Conservation (phyloP, 2,888 invertebrate genomes). For the Philereme vetulata region DNA sequence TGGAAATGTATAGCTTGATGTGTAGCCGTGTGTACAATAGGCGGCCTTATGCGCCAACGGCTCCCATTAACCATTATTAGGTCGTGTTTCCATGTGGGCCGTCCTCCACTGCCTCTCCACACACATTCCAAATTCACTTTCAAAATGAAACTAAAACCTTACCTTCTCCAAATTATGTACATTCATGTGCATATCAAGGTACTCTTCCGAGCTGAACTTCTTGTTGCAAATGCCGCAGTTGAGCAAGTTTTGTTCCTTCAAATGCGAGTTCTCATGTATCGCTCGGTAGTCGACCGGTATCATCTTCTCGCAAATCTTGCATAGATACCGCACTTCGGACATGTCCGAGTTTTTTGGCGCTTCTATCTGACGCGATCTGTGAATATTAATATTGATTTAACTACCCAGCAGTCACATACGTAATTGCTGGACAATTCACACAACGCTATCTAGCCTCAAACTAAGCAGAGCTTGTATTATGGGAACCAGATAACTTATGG, state of each 20-base stretch:
- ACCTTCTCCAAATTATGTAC: slow-evolving; percentile 86
- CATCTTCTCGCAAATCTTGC: slow-evolving; percentile 79
- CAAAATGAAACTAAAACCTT: slow-evolving; percentile 13
- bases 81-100: too few relatives aligned
- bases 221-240: slow-evolving; percentile 89
- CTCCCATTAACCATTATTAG: too few relatives aligned
- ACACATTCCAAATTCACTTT: too few relatives aligned
- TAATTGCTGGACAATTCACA: too few relatives aligned
- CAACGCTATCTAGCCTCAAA: too few relatives aligned
- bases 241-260: slow-evolving; percentile 77
- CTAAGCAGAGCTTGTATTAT: too few relatives aligned
- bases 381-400: not conserved
- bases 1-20: too few relatives aligned
- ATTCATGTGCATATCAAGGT: slow-evolving; percentile 89
- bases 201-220: slow-evolving; percentile 86
- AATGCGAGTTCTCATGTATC: slow-evolving; percentile 88
- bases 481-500: too few relatives aligned
- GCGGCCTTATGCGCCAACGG: too few relatives aligned
- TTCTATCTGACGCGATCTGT: slow-evolving; percentile 68
- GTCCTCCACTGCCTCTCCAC: too few relatives aligned
- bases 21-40: too few relatives aligned
- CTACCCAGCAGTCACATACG: too few relatives aligned
- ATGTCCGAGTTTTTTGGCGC: slow-evolving; percentile 72
- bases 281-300: slow-evolving; percentile 73
- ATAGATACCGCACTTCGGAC: slow-evolving; percentile 68